These are phyloP conservation scores for Sphaerophoria taeniata DNA, from an alignment of 2,888 invertebrate species.

Conservation along the genomic window DNA sequence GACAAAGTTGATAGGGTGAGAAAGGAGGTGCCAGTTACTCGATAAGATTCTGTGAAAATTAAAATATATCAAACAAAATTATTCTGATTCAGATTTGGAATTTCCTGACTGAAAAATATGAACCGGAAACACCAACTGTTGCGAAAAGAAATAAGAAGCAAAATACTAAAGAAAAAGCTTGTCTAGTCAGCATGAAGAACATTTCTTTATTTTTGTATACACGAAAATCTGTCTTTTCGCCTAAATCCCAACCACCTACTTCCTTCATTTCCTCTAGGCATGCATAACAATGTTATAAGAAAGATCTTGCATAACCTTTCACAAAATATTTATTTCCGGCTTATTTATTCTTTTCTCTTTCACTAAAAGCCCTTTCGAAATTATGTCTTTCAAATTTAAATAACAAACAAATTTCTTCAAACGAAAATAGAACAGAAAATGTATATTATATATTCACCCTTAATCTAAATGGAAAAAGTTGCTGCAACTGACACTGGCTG, in stretches of 20 bases:
- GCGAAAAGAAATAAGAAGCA: too few species aligned
- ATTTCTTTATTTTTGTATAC: background rate
- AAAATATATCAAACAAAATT: too few species aligned
- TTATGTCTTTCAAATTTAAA: conserved; percentile 14
- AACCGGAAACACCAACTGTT: too few species aligned
- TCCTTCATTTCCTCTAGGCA: background rate
- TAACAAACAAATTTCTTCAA: background rate
- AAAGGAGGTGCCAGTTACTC: too few species aligned
- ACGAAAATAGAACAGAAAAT: conserved; percentile 14
- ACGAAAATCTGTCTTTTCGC: background rate
- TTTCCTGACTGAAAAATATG: too few species aligned
- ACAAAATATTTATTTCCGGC: conserved; percentile 13
- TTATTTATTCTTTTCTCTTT: conserved; percentile 5
- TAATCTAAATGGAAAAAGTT: conserved; percentile 6
- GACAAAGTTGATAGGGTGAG: too few species aligned
- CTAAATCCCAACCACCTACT: background rate
- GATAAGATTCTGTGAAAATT: too few species aligned
- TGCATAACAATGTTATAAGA: background rate
- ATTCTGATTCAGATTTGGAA: too few species aligned
- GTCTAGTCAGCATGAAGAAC: too few species aligned
- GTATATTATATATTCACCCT: conserved; percentile 7
- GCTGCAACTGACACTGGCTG: conserved; percentile 14
- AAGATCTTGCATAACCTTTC: conserved; percentile 20
- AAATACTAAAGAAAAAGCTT: too few species aligned
- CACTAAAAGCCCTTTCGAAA: conserved; percentile 19